A percentile compares a stretch with the other conserved stretches of the same genome.
These are phyloP conservation scores for Brachionus paranguensis DNA, from an alignment of 1,140 invertebrate genomes.

Conservation along the genomic window DNA sequence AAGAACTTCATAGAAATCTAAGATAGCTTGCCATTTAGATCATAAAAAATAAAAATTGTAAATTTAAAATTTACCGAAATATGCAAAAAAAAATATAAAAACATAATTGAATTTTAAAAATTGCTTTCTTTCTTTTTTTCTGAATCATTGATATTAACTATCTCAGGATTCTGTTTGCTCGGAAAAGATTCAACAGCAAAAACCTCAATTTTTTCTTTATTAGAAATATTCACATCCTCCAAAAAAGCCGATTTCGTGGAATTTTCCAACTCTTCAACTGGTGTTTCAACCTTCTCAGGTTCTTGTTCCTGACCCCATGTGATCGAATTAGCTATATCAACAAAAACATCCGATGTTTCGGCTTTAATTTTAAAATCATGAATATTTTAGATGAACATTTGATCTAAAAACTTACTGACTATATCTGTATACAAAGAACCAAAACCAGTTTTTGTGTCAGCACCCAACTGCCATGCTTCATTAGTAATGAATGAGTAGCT, in stretches of 20 bases:
- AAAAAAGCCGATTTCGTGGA: not conserved
- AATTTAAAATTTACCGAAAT: not conserved
- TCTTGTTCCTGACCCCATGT: not conserved
- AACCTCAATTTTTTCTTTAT: slow-evolving; percentile 7
- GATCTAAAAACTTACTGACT: not conserved
- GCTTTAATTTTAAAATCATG: not conserved
- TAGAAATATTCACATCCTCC: not conserved
- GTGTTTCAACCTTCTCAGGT: not conserved
- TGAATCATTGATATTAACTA: not conserved
- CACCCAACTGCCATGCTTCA: slow-evolving; percentile 18
- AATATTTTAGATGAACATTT: not conserved
- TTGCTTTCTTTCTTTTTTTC: not conserved
- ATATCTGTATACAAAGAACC: not conserved
- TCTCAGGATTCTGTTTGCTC: not conserved
- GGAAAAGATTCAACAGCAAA: slow-evolving; percentile 25
- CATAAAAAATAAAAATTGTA: not conserved
- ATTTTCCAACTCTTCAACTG: not conserved
- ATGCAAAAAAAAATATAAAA: not conserved
- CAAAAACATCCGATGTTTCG: not conserved
- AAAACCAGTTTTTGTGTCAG: not conserved
- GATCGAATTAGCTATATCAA: not conserved
- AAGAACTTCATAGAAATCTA: not conserved
- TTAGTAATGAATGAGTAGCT: not conserved
- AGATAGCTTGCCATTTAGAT: not conserved
- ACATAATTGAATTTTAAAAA: not conserved